phyloP scores from a whole-genome alignment of 2,797 vertebrate species.

The Xenops minutus region DNA sequence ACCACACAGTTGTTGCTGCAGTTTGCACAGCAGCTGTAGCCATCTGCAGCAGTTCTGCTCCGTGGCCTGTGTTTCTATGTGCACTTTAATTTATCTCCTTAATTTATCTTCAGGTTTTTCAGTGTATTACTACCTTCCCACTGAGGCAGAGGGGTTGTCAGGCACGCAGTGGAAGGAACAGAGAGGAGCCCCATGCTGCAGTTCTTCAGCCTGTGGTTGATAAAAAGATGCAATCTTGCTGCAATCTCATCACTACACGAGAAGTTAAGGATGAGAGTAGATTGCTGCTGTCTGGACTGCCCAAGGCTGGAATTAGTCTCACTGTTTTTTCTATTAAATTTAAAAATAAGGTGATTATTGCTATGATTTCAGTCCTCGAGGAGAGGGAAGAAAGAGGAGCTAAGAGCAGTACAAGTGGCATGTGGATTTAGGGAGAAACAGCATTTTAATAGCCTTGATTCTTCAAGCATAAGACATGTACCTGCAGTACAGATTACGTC shows the following conservation, averaged over 20 bases:
- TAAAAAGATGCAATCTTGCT: neutral
- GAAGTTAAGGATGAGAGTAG: neutral
- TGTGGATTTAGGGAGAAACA: neutral
- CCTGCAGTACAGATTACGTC: neutral
- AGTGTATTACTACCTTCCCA: neutral
- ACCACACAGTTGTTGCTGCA: neutral
- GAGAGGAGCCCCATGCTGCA: neutral
- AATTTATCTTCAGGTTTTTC: neutral
- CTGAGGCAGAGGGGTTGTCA: neutral
- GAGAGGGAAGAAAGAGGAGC: neutral
- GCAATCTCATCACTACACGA: neutral
- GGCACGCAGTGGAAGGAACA: neutral
- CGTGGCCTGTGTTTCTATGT: neutral
- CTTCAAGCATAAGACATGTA: neutral
- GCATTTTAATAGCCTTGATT: neutral
- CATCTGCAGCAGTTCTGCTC: neutral
- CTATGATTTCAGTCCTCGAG: neutral
- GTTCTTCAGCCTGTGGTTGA: neutral
- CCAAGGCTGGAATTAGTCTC: slow-evolving; percentile 11
- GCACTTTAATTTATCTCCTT: neutral
- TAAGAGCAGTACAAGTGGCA: neutral
- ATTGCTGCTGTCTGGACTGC: neutral
- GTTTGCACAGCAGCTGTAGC: neutral
- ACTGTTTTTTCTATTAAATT: neutral
- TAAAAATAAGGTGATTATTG: neutral